These are phyloP conservation scores for Orius laevigatus DNA, from an alignment of 1,140 invertebrate genomes.

Conservation along the genomic window DNA sequence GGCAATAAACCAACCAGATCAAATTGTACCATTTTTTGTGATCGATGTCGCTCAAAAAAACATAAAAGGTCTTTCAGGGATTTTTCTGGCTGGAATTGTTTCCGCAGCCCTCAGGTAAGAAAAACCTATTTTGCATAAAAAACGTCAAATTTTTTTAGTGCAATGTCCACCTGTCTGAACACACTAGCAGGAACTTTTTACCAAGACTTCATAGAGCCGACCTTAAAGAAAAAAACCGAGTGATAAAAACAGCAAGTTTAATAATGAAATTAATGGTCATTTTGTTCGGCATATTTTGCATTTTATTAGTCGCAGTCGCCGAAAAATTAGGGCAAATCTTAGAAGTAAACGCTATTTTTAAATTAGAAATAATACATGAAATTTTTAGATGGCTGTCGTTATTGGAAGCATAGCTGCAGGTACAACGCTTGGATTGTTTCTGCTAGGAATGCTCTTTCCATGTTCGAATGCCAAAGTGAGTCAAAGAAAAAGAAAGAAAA, in stretches of 20 bases:
- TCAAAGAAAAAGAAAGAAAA: no score
- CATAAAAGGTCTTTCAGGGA: conserved; percentile 52
- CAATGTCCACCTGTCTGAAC: conserved; percentile 61
- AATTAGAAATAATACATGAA: background rate
- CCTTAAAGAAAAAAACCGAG: conserved; percentile 38
- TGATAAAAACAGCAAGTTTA: conserved; percentile 40
- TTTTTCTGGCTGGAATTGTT: conserved; percentile 62
- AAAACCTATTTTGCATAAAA: no score
- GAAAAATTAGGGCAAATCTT: conserved; percentile 48
- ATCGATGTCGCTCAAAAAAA: conserved; percentile 43
- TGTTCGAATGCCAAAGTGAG: conserved; percentile 38
- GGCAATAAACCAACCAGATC: conserved; percentile 33
- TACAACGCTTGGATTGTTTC: conserved; percentile 57
- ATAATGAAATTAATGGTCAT: conserved; percentile 51
- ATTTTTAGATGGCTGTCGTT: conserved; percentile 37
- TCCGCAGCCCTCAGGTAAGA: conserved; percentile 47
- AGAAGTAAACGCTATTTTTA: conserved; percentile 27
- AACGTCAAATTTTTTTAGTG: no score
- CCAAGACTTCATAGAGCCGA: conserved; percentile 58
- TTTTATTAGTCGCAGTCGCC: conserved; percentile 45
- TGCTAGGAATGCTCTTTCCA: conserved; percentile 58
- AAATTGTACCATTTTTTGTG: conserved; percentile 52
- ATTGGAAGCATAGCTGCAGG: conserved; percentile 50
- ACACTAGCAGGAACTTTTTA: conserved; percentile 68
- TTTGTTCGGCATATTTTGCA: conserved; percentile 40